phyloP scores from a whole-genome alignment of 2,113 vertebrate genomes.

The Alaudala cheleensis region DNA sequence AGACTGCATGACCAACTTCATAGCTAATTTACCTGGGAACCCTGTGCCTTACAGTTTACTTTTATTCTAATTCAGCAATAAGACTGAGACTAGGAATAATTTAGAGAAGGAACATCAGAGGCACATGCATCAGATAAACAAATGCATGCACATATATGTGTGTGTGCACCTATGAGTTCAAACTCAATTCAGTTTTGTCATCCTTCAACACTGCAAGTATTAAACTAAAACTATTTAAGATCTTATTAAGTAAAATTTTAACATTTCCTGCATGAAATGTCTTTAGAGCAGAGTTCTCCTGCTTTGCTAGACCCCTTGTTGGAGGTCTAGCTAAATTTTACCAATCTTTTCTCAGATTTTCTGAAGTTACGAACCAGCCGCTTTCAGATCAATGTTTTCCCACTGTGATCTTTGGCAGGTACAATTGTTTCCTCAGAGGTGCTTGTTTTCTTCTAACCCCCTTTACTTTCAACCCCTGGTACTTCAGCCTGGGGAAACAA shows the following conservation, averaged over 20 bases:
- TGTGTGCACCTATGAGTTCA: not conserved
- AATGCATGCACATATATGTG: not conserved
- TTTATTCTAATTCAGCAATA: constrained; percentile 5
- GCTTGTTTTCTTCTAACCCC: not conserved
- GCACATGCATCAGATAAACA: not conserved
- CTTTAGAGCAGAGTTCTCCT: not conserved
- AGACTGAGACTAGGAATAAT: not conserved
- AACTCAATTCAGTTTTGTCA: not conserved
- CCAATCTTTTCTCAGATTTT: not conserved
- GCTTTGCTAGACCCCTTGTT: not conserved
- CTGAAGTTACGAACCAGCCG: not conserved
- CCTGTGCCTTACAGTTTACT: not conserved
- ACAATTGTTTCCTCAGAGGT: not conserved
- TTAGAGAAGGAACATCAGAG: not conserved
- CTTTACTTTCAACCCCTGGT: not conserved
- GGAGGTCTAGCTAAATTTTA: not conserved
- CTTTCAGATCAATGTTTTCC: not conserved
- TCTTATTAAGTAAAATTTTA: not conserved
- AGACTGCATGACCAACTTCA: not conserved
- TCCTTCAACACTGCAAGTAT: not conserved
- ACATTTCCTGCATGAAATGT: not conserved
- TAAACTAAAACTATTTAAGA: not conserved
- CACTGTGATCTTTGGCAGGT: not conserved
- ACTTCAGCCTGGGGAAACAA: not conserved
- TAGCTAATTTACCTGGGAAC: not conserved